Evolutionary conservation across 2,113 vertebrate genomes (phyloP).

Genomic region (Stigmatopora nigra): DNA sequence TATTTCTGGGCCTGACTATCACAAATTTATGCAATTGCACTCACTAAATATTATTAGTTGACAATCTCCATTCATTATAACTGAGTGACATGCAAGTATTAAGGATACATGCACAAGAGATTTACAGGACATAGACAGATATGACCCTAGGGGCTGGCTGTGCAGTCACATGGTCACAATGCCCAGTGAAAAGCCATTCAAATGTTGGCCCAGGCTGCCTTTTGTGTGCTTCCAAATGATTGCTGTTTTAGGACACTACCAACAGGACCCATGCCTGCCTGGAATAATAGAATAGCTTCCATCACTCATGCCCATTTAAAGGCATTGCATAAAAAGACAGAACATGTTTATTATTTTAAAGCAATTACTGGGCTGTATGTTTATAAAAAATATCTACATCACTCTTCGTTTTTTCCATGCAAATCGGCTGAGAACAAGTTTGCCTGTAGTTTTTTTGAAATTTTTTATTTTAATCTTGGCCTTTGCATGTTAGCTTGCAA

Average conservation of each 20-base stretch:
- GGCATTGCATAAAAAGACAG: slow-evolving; percentile 1
- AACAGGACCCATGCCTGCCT: slow-evolving; percentile 38
- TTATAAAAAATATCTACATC: neutral
- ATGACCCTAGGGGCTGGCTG: slow-evolving; percentile 49
- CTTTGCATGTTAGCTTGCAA: slow-evolving; percentile 1
- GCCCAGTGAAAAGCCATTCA: slow-evolving; percentile 40
- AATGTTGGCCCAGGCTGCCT: slow-evolving; percentile 18
- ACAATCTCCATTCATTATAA: neutral
- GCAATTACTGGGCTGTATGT: slow-evolving; percentile 13
- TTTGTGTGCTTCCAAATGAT: slow-evolving; percentile 41
- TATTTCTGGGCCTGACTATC: neutral
- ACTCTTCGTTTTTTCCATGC: slow-evolving; percentile 15
- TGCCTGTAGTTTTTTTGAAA: slow-evolving; percentile 4
- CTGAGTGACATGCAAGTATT: slow-evolving; percentile 15
- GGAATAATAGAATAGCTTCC: slow-evolving; percentile 33
- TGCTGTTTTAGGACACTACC: slow-evolving; percentile 52
- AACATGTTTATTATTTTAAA: slow-evolving; percentile 5
- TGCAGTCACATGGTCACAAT: slow-evolving; percentile 50
- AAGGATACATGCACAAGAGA: slow-evolving; percentile 11
- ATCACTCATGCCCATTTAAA: slow-evolving; percentile 47
- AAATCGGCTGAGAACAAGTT: slow-evolving; percentile 26
- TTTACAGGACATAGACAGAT: slow-evolving; percentile 10
- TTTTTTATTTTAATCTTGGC: slow-evolving; percentile 6
- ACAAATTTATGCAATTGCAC: neutral
- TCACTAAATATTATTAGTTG: neutral